A percentile compares a stretch with the other conserved stretches of the same genome.
phyloP scores from a whole-genome alignment of 2,797 vertebrate species.

The Eulemur rubriventer region DNA sequence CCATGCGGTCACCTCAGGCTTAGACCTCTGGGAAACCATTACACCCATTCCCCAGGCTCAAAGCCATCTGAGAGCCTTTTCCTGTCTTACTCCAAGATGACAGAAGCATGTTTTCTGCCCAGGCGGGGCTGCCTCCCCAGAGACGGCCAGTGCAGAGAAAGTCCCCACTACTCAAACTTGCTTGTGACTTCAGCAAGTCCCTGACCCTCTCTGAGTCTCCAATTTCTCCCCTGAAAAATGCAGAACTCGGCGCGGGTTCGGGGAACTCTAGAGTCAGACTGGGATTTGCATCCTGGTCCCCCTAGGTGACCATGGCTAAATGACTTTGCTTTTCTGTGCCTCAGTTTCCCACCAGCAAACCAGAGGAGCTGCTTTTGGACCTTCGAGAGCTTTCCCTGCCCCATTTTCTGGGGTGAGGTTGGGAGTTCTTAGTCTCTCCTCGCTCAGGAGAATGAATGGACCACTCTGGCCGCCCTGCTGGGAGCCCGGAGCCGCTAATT shows the following conservation, averaged over 20 bases:
- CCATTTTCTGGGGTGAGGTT: background rate
- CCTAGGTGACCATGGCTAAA: background rate
- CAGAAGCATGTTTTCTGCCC: background rate
- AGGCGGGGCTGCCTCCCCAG: background rate
- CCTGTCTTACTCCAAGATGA: background rate
- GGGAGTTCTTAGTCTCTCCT: background rate
- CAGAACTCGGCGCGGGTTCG: background rate
- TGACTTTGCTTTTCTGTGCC: slow-evolving; percentile 9
- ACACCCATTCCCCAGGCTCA: background rate
- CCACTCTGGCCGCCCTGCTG: slow-evolving; percentile 52
- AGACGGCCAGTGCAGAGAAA: too few relatives aligned
- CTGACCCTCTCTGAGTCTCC: background rate
- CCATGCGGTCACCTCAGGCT: background rate
- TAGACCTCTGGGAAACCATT: background rate
- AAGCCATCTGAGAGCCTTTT: background rate
- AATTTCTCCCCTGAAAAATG: background rate
- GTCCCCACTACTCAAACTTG: background rate
- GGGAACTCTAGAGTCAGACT: background rate
- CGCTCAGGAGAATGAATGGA: slow-evolving; percentile 57
- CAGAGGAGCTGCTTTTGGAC: background rate
- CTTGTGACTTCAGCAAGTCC: background rate
- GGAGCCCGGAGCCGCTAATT: slow-evolving; percentile 65
- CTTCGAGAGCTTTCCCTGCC: background rate
- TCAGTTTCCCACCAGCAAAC: background rate
- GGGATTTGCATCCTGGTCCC: background rate